These are phyloP conservation scores for Alloscopus bannaensis DNA, from an alignment of 2,888 invertebrate genomes.

Conservation along the genomic window DNA sequence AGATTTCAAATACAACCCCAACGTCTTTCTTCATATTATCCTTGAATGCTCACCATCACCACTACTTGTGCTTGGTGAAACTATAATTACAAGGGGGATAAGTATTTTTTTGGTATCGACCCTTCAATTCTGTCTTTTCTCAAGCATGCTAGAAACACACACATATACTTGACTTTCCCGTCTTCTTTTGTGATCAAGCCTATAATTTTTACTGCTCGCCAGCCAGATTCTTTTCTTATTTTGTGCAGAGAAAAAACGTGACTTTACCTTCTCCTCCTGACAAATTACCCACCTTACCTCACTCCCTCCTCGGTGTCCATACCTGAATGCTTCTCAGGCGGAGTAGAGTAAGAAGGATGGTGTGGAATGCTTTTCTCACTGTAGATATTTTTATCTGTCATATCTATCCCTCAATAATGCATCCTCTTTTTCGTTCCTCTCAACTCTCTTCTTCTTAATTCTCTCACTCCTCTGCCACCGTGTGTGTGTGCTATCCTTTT, in stretches of 20 bases:
- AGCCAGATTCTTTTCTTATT: constrained; percentile 65
- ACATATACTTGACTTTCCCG: too few relatives aligned
- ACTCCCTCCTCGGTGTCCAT: not conserved
- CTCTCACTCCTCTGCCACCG: constrained; percentile 24
- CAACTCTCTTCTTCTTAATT: not conserved
- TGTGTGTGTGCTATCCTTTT: not conserved
- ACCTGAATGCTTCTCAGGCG: not conserved
- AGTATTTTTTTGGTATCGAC: constrained; percentile 72
- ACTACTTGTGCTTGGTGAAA: constrained; percentile 53
- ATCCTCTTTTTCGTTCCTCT: not conserved
- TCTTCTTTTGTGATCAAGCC: constrained; percentile 48
- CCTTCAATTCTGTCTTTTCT: constrained; percentile 72
- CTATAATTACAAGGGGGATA: constrained; percentile 72
- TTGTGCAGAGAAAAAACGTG: constrained; percentile 71
- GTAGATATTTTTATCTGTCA: constrained; percentile 3
- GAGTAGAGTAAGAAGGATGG: too few relatives aligned
- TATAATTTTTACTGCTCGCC: constrained; percentile 71
- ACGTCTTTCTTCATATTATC: too few relatives aligned
- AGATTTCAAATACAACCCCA: too few relatives aligned
- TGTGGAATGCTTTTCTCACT: too few relatives aligned
- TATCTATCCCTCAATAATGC: constrained; percentile 6
- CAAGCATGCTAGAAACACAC: too few relatives aligned
- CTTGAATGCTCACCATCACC: too few relatives aligned
- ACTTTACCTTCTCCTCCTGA: constrained; percentile 71
- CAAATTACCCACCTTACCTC: constrained; percentile 66